A percentile compares a stretch with the other conserved stretches of the same genome.
Evolutionary conservation across 1,140 invertebrate genomes (phyloP).

Genomic region (Pinna nobilis): DNA sequence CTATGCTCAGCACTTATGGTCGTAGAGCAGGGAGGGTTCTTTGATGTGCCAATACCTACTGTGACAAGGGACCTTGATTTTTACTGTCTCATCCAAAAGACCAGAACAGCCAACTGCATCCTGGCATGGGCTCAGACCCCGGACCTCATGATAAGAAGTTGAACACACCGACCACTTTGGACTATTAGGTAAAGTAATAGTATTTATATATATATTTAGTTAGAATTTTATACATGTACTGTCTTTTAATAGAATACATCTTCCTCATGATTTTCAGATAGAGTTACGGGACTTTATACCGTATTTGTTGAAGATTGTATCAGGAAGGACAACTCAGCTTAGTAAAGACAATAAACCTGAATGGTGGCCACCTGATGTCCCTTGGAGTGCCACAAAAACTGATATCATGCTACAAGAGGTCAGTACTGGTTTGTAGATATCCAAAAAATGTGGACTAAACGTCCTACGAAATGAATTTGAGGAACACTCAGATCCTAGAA

Average conservation of each 20-base stretch:
- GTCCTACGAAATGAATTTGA: too few relatives aligned
- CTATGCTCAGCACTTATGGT: too few relatives aligned
- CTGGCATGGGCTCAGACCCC: too few relatives aligned
- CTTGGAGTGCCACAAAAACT: slow-evolving; percentile 41
- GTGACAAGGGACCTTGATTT: too few relatives aligned
- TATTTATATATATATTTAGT: background rate
- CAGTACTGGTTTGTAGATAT: too few relatives aligned
- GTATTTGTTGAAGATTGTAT: slow-evolving; percentile 40
- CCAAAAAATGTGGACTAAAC: too few relatives aligned
- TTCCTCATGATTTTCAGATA: slow-evolving; percentile 16
- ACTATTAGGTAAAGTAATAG: background rate
- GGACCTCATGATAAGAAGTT: background rate
- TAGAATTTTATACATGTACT: background rate
- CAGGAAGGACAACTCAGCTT: slow-evolving; percentile 17
- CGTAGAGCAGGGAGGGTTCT: too few relatives aligned
- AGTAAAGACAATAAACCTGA: slow-evolving; percentile 41
- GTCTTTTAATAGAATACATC: background rate
- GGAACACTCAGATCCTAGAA: too few relatives aligned
- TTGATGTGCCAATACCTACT: too few relatives aligned
- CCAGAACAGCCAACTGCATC: too few relatives aligned
- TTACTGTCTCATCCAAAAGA: too few relatives aligned
- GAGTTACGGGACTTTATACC: slow-evolving; percentile 53
- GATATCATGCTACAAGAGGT: slow-evolving; percentile 44
- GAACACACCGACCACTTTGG: background rate
- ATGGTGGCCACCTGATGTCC: slow-evolving; percentile 55